phyloP scores from a whole-genome alignment of 1,140 invertebrate species.

The Drosophila bocqueti region DNA sequence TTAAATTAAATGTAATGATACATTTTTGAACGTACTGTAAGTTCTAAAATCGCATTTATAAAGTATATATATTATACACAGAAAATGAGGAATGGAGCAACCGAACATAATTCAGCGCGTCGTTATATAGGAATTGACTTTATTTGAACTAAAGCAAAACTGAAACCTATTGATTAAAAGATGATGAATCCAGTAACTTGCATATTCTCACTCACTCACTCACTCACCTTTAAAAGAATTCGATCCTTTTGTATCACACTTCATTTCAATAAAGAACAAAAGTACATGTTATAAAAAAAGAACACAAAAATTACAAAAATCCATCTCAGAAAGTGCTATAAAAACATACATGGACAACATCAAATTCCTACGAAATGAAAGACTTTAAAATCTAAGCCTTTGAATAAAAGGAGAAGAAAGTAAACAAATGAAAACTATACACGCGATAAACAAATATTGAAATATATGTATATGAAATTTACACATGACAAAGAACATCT shows the following conservation, averaged over 20 bases:
- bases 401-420: conserved; percentile 60
- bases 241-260: conserved; percentile 22
- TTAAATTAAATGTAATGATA: conserved; percentile 53
- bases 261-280: conserved; percentile 11
- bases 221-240: conserved; percentile 18
- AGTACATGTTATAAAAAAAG: not conserved
- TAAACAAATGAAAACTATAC: conserved; percentile 54
- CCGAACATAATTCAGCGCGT: conserved; percentile 58
- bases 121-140: conserved; percentile 82
- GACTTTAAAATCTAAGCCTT: conserved; percentile 84
- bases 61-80: conserved; percentile 65
- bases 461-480: conserved; percentile 56
- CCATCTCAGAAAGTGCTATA: conserved; percentile 48
- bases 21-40: conserved; percentile 81
- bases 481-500: conserved; percentile 64
- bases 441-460: conserved; percentile 55
- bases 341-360: conserved; percentile 73
- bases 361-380: conserved; percentile 85
- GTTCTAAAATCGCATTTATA: conserved; percentile 84
- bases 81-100: conserved; percentile 35
- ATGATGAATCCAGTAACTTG: conserved; percentile 34
- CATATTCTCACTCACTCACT: conserved; percentile 23
- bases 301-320: conserved; percentile 12
- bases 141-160: conserved; percentile 48
- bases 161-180: conserved; percentile 33